These are phyloP conservation scores for Lacerta viridis DNA, from an alignment of 2,797 vertebrate species.

Conservation along the genomic window DNA sequence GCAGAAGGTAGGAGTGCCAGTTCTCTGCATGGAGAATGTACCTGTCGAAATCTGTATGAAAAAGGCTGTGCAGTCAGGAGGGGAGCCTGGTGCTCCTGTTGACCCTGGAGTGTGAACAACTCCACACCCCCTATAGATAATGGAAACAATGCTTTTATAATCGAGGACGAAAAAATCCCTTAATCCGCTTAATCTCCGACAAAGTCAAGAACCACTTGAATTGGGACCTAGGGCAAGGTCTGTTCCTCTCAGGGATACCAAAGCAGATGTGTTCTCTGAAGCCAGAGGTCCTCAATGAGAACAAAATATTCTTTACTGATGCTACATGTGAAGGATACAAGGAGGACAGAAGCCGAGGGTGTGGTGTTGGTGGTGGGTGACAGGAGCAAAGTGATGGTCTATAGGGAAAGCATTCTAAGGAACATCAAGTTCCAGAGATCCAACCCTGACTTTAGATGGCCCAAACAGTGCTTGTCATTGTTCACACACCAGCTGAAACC, in stretches of 20 bases:
- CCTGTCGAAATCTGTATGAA: no score
- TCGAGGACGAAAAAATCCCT: slow-evolving; percentile 12
- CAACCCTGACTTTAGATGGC: neutral
- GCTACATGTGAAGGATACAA: no score
- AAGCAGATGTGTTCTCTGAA: neutral
- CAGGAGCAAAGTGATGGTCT: neutral
- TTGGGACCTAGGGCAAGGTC: slow-evolving; percentile 24
- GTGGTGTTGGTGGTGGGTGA: neutral
- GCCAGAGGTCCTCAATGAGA: neutral
- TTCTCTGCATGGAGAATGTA: neutral
- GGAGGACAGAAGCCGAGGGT: neutral
- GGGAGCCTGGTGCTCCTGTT: slow-evolving; percentile 12
- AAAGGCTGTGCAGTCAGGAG: neutral
- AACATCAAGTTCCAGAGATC: neutral
- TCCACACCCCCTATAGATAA: slow-evolving; percentile 2
- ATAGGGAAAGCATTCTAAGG: neutral
- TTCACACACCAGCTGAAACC: neutral
- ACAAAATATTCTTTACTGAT: neutral
- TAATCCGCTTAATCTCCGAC: slow-evolving; percentile 32
- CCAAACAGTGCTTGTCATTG: neutral
- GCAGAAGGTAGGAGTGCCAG: neutral
- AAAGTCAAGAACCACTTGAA: slow-evolving; percentile 32
- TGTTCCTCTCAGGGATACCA: neutral
- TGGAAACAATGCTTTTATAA: slow-evolving; percentile 41
- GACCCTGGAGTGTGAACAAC: slow-evolving; percentile 17